Base-by-base conservation (phyloP, 2,113 vertebrate species). In the Cryptoleucopteryx plumbea region DNA sequence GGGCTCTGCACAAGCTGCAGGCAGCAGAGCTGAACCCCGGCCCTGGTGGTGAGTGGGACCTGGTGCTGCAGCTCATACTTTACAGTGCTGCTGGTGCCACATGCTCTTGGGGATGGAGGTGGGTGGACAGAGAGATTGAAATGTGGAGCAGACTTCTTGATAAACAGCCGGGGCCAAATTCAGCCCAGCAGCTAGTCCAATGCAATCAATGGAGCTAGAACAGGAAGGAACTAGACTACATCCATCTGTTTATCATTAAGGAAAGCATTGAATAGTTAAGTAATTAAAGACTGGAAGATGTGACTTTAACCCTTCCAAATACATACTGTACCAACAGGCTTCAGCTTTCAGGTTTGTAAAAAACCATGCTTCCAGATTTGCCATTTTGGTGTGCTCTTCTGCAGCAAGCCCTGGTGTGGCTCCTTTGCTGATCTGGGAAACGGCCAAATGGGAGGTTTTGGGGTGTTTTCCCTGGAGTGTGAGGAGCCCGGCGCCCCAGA, bases 221-320 rank as follows among this genome's bases (percentile, higher is more conserved):
- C 95, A 96, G 95, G 96, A 96, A 97, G 96, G 94, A 95, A 96
- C 88, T 78, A 96, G 74, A 86, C 50, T 66, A 63, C 67, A 83
- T 95, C 96, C 94, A 95, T 95, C 95, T 97, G 96, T 93, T 96
- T 95, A 94, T 86, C 82, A 88, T 90, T 95, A 94, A 71, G 68
- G 82, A 83, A 95, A 96, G 72, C 75, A 94, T 2, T 74, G 88
- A 97, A 94, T 78, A 96, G 96, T 96, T 96, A 95, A 94, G 94
- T 90, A 93, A 95, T 93, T 92, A 88, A 83, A 82, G 92, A 78
- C 50, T 95, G 72, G 56, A 74, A 96, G 80, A 96, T 68, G 82
- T 78, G 67, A 84, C 61, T 92, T 93, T 96, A 96, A 94, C 94
- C 72, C 96, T 96, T 93, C 67, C 59, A 80, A 71, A 83, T 43